Evolutionary conservation across 2,113 vertebrate genomes (phyloP).

Genomic region (Platysternon megacephalum): DNA sequence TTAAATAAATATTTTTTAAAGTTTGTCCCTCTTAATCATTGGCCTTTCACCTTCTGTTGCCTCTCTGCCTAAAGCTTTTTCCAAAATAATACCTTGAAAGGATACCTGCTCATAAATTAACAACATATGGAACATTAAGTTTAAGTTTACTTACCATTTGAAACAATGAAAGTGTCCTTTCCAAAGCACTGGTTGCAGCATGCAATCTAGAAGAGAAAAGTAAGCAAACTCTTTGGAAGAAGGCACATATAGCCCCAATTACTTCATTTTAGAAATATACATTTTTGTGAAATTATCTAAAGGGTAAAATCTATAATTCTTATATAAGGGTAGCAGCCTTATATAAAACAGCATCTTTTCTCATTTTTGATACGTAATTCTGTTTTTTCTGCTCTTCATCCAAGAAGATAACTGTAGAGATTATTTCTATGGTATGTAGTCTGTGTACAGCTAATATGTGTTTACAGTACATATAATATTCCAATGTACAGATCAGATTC

Average conservation of each 20-base stretch:
- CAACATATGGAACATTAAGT: no score
- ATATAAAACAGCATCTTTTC: background rate
- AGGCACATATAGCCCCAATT: background rate
- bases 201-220: background rate
- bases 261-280: background rate
- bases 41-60: background rate
- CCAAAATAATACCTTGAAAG: background rate
- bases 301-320: background rate
- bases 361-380: background rate
- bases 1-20: background rate
- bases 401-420: background rate
- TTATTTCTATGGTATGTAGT: background rate
- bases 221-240: background rate
- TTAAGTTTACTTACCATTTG: background rate
- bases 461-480: background rate
- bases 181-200: background rate
- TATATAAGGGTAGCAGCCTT: background rate
- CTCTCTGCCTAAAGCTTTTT: background rate
- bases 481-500: slow-evolving; percentile 45
- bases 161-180: background rate
- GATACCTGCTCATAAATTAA: background rate
- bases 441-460: background rate
- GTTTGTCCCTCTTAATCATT: background rate
- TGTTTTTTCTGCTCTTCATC: slow-evolving; percentile 15
- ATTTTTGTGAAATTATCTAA: background rate